These are phyloP conservation scores for Liopterus haemorrhoidalis DNA, from an alignment of 2,888 invertebrate species.

Conservation along the genomic window DNA sequence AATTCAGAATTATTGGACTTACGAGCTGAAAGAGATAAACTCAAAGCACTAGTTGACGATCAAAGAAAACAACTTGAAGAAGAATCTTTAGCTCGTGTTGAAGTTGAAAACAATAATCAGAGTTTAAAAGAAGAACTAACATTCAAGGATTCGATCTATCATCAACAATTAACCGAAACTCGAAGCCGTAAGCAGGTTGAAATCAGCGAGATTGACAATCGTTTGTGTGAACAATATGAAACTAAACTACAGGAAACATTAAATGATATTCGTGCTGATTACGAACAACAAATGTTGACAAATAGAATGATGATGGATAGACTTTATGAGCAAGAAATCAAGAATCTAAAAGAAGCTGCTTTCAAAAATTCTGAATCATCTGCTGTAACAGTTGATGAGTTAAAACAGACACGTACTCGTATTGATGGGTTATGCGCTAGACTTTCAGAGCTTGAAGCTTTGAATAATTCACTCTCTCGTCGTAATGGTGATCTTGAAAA, in stretches of 20 bases:
- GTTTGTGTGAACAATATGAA: slow-evolving; percentile 90
- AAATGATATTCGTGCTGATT: slow-evolving; percentile 86
- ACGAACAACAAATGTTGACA: slow-evolving; percentile 80
- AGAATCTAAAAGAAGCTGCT: slow-evolving; percentile 68
- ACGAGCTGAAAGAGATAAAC: slow-evolving; percentile 66
- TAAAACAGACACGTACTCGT: slow-evolving; percentile 68
- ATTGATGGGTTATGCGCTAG: slow-evolving; percentile 70
- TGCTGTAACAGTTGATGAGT: slow-evolving; percentile 72
- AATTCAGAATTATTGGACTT: slow-evolving; percentile 70
- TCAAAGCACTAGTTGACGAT: slow-evolving; percentile 72
- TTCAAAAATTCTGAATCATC: slow-evolving; percentile 68
- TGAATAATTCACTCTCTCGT: slow-evolving; percentile 61
- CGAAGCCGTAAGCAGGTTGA: slow-evolving; percentile 82
- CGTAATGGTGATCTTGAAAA: slow-evolving; percentile 80
- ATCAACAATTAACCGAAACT: slow-evolving; percentile 85
- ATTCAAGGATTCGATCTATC: slow-evolving; percentile 80
- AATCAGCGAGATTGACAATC: slow-evolving; percentile 90
- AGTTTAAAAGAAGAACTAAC: slow-evolving; percentile 84
- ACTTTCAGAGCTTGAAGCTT: slow-evolving; percentile 70
- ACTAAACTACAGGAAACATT: slow-evolving; percentile 85
- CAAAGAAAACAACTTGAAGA: slow-evolving; percentile 86
- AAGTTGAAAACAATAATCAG: slow-evolving; percentile 89
- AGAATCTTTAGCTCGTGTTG: slow-evolving; percentile 88
- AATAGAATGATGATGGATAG: slow-evolving; percentile 88
- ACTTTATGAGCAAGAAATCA: slow-evolving; percentile 77